A percentile compares a stretch with the other conserved stretches of the same genome.
Conservation (phyloP, 2,888 invertebrate species). For the Hirtodrosophila confusa region DNA sequence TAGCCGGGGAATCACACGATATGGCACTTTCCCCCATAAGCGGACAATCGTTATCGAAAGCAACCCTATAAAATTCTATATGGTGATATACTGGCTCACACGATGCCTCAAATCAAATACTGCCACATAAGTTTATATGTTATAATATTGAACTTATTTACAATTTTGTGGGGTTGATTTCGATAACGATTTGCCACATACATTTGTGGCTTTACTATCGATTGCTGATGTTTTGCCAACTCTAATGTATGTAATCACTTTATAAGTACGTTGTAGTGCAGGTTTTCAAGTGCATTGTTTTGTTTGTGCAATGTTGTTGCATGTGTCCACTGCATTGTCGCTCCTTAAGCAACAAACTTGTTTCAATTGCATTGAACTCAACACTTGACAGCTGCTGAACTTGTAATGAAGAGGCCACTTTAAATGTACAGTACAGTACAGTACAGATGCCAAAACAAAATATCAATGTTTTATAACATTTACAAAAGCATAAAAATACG, state of each 20-base stretch:
- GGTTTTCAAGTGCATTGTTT: conserved; percentile 62
- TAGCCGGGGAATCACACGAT: no score
- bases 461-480: conserved; percentile 39
- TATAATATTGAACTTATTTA: no score
- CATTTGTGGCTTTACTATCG: no score
- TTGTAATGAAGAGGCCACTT: conserved; percentile 9
- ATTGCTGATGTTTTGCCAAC: no score
- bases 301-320: conserved; percentile 36
- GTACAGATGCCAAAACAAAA: conserved; percentile 27
- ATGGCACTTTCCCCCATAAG: no score
- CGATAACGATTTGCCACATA: no score
- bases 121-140: no score
- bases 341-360: conserved; percentile 55
- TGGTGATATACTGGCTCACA: no score
- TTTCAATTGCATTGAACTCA: conserved; percentile 65
- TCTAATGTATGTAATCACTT: conserved; percentile 20
- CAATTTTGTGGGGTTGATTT: no score
- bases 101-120: no score
- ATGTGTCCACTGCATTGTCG: conserved; percentile 20
- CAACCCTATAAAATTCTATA: no score
- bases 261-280: conserved; percentile 31
- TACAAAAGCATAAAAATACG: conserved; percentile 20
- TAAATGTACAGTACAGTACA: conserved; percentile 23
- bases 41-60: no score
- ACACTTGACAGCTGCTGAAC: conserved; percentile 20